A percentile compares a stretch with the other conserved stretches of the same genome.
These are phyloP conservation scores for Microchrysa polita DNA, from an alignment of 2,888 invertebrate species.

Conservation along the genomic window DNA sequence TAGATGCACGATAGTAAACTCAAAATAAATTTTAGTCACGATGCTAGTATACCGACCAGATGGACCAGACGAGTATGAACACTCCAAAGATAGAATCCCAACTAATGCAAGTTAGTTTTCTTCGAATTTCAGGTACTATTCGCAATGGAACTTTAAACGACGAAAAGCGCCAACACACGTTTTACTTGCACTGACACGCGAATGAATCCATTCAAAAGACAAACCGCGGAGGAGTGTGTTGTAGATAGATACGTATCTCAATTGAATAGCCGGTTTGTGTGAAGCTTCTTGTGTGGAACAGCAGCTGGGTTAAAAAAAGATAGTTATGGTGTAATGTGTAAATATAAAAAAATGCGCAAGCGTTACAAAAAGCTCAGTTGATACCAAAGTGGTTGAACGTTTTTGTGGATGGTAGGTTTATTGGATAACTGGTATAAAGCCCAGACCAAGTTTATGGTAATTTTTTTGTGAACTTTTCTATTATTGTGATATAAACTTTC, in stretches of 20 bases:
- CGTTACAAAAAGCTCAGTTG: not conserved
- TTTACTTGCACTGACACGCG: not conserved
- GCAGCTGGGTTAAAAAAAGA: not conserved
- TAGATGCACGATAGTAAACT: constrained; percentile 8
- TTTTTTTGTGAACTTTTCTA: not conserved
- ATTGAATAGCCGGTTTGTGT: constrained; percentile 26
- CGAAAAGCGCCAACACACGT: constrained; percentile 10
- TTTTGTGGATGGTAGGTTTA: constrained; percentile 4
- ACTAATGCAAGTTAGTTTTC: constrained; percentile 24
- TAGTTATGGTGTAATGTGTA: not conserved
- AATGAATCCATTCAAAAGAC: not conserved
- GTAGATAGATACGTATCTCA: constrained; percentile 28
- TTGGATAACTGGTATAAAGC: constrained; percentile 10
- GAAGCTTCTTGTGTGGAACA: constrained; percentile 6
- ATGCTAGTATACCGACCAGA: constrained; percentile 22
- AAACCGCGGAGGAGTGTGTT: not conserved
- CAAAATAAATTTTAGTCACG: not conserved
- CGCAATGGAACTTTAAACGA: constrained; percentile 22
- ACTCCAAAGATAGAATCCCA: constrained; percentile 37
- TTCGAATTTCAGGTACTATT: constrained; percentile 6
- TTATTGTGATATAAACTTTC: constrained; percentile 4
- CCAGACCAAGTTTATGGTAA: no score
- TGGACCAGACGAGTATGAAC: constrained; percentile 33
- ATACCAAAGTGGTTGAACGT: not conserved
- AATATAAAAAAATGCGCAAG: constrained; percentile 1